Percentiles rank a stretch among this genome's conserved stretches.
Conservation (phyloP, 2,113 vertebrate species). For the Leuciscus idus region DNA sequence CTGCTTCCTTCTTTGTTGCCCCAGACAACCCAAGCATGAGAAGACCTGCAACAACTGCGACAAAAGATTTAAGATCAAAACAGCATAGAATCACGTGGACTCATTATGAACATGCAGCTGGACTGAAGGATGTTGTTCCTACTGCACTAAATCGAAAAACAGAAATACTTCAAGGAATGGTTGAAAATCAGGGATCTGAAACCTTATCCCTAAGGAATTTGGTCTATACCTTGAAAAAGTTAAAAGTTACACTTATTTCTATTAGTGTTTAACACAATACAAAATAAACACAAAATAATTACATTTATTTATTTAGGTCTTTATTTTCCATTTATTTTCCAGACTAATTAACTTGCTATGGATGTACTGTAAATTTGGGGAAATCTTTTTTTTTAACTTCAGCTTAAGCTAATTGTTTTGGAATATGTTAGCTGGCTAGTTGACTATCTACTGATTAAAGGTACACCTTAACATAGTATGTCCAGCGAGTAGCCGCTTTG, state of each 20-base stretch:
- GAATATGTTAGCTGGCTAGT: background rate
- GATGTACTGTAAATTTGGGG: background rate
- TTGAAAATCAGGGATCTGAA: background rate
- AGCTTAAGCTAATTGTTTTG: background rate
- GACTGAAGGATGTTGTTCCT: background rate
- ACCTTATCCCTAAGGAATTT: background rate
- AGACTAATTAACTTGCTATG: background rate
- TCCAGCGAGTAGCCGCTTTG: background rate
- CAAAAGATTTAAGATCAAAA: conserved; percentile 57
- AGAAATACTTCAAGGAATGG: background rate
- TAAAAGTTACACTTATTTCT: no score
- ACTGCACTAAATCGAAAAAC: background rate
- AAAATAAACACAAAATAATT: background rate
- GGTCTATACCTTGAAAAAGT: background rate
- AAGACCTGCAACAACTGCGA: conserved; percentile 98
- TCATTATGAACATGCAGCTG: background rate
- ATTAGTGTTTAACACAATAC: background rate
- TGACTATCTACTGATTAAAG: background rate
- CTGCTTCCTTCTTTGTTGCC: conserved; percentile 96
- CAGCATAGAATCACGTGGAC: background rate
- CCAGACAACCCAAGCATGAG: conserved; percentile 94
- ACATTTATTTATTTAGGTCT: background rate
- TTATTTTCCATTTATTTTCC: background rate
- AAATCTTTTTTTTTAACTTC: background rate
- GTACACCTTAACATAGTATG: background rate